A percentile compares a stretch with the other conserved stretches of the same genome.
Conservation (phyloP, 2,797 vertebrate genomes). For the Loriculus beryllinus region DNA sequence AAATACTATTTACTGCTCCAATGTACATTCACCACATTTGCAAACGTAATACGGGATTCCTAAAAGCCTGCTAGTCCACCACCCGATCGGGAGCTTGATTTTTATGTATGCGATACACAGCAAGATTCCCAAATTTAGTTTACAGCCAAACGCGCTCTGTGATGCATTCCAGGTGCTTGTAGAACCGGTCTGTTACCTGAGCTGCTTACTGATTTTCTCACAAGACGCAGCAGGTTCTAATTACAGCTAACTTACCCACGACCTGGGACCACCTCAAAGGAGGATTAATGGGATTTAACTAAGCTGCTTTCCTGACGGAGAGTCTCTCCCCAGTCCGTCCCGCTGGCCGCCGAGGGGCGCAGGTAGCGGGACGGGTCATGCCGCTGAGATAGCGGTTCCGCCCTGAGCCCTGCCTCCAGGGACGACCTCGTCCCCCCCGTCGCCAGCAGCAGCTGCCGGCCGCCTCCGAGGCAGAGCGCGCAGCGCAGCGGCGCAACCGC, state of each 20-base stretch:
- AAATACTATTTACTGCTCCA: not conserved
- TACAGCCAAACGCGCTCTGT: accelerated
- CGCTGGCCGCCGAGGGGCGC: too few species aligned
- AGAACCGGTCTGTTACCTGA: too few species aligned
- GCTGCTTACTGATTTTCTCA: not conserved
- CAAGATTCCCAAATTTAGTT: too few species aligned
- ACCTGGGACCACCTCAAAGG: accelerated
- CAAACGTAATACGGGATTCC: not conserved
- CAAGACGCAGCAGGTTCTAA: not conserved
- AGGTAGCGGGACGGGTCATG: not conserved
- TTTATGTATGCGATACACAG: not conserved
- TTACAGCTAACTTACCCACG: accelerated
- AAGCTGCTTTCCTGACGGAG: not conserved
- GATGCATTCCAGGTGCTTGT: not conserved
- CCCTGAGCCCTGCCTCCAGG: not conserved
- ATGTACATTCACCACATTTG: not conserved
- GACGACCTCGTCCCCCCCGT: too few species aligned
- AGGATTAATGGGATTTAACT: not conserved
- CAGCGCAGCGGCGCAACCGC: accelerated
- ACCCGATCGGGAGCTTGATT: not conserved
- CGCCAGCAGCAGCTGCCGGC: too few species aligned
- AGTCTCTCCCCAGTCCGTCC: not conserved
- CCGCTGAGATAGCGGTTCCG: too few species aligned
- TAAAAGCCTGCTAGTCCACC: not conserved
- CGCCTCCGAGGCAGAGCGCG: accelerated